Percentiles rank a stretch among this genome's conserved stretches.
phyloP scores from a whole-genome alignment of 2,888 invertebrate genomes.

The Megalurothrips usitatus region DNA sequence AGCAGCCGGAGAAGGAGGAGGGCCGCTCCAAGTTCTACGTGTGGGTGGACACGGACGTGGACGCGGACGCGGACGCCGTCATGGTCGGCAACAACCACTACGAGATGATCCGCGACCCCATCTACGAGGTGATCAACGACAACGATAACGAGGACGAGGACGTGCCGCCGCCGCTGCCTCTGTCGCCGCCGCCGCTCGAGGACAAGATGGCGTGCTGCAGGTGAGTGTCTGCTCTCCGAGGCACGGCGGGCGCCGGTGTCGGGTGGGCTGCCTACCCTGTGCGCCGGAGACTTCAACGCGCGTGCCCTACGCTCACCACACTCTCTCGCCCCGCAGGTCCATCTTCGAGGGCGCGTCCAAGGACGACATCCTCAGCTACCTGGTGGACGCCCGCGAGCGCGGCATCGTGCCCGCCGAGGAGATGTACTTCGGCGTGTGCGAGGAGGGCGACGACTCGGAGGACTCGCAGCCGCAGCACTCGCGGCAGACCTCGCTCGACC shows the following conservation, averaged over 20 bases:
- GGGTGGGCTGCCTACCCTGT: not conserved
- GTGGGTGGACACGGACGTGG: slow-evolving; percentile 65
- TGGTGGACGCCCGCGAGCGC: slow-evolving; percentile 79
- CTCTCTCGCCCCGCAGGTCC: slow-evolving; percentile 40
- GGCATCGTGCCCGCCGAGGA: slow-evolving; percentile 40
- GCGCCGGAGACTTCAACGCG: slow-evolving; percentile 33
- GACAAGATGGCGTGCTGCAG: slow-evolving; percentile 27
- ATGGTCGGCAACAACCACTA: slow-evolving; percentile 64
- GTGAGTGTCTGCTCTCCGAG: slow-evolving; percentile 30
- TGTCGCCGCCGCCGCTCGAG: slow-evolving; percentile 65
- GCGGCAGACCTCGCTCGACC: slow-evolving; percentile 50
- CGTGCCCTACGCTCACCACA: slow-evolving; percentile 36
- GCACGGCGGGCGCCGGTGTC: not conserved
- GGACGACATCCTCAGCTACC: slow-evolving; percentile 82
- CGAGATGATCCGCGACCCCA: slow-evolving; percentile 70
- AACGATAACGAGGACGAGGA: slow-evolving; percentile 42
- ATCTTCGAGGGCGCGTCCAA: slow-evolving; percentile 76
- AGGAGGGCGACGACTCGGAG: slow-evolving; percentile 54
- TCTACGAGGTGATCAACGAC: slow-evolving; percentile 56
- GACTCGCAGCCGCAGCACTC: slow-evolving; percentile 51
- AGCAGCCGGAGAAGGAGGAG: slow-evolving; percentile 53
- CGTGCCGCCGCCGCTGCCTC: slow-evolving; percentile 68
- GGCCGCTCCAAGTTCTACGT: slow-evolving; percentile 64
- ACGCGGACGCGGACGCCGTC: slow-evolving; percentile 45
- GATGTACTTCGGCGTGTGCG: slow-evolving; percentile 34